Evolutionary conservation across 2,113 vertebrate genomes (phyloP), one percentile per base, ranked within the genome.

Genomic region (Cottus gobio): DNA sequence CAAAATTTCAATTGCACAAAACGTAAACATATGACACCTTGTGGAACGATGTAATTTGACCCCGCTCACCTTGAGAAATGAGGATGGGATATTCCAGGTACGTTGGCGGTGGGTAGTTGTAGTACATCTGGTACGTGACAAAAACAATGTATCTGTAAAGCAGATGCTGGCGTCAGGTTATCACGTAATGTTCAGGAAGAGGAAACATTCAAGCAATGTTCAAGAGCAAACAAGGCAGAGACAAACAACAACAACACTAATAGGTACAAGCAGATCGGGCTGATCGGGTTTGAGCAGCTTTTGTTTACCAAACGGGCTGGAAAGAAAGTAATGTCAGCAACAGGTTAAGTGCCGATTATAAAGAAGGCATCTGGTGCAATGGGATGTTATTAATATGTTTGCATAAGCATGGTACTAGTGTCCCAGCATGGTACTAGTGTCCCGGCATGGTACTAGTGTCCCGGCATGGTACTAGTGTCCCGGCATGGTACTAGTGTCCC

Each of bases 51-150:
- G 54, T 63, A 34, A 39, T 28, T 15, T 30, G 44, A 66, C 7
- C 12, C 13, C 11, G 68, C 84, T 93, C 94, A 98, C 98, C 98
- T 96, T 99, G 97, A n/a, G 92, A 91, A 9, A 98, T 96, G 82
- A 99, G 94, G 81, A 99, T 95, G 18, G 98, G 97, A 87, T 97
- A 98, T 74, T 99, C 98, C 93, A 99, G 91, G 86, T 97, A 99
- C 0, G 97, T 97, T 65, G 96, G 94, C 36, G 95, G 92, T 1
- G 98, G 97, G 90, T 98, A 97, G 68, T 88, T 92, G 1, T 98
- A 97, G 89, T 97, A 98, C 88, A 95, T 95, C 89, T 98, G 97
- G 92, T 99, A 99, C 2, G 96, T 96, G n/a, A 99, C 94, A 83
- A 97, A 98, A 66, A 98, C 97, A 70, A 98, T 94, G 91, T 95